Conservation (phyloP, 2,888 invertebrate species). For the Vanessa cardui region DNA sequence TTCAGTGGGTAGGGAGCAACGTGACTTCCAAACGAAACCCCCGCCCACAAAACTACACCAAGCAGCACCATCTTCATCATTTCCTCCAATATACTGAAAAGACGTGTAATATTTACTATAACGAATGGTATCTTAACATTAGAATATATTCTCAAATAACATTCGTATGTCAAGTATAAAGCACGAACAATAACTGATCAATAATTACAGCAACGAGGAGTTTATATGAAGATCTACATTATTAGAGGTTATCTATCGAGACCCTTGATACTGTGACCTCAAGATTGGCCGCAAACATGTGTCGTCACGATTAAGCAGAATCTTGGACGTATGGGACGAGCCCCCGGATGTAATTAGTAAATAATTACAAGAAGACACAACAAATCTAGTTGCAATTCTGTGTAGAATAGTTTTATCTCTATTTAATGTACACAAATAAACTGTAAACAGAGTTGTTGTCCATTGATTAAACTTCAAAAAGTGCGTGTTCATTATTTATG, state of each 20-base stretch:
- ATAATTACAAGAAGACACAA: slow-evolving; percentile 22
- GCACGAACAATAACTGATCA: slow-evolving; percentile 59
- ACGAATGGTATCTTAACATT: slow-evolving; percentile 51
- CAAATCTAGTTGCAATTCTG: slow-evolving; percentile 25
- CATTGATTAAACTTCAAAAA: background rate
- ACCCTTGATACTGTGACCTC: slow-evolving; percentile 47
- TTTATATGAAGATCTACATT: slow-evolving; percentile 60
- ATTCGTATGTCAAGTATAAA: slow-evolving; percentile 47
- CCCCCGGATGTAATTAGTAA: slow-evolving; percentile 50
- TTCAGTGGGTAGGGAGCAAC: slow-evolving; percentile 77
- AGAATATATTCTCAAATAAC: slow-evolving; percentile 50
- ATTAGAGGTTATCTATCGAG: slow-evolving; percentile 59
- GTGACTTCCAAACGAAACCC: slow-evolving; percentile 70
- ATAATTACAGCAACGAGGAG: slow-evolving; percentile 53
- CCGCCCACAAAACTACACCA: slow-evolving; percentile 76
- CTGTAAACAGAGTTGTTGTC: slow-evolving; percentile 1
- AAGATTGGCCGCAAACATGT: slow-evolving; percentile 36
- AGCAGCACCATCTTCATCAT: slow-evolving; percentile 76
- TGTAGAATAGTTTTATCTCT: background rate
- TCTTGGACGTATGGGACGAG: slow-evolving; percentile 54
- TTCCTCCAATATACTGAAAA: slow-evolving; percentile 77
- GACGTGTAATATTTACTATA: background rate
- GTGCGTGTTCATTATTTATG: slow-evolving; percentile 3
- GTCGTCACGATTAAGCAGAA: slow-evolving; percentile 35
- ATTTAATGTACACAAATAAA: background rate